Percentiles rank a stretch among this genome's conserved stretches.
These are phyloP conservation scores for Lamprotornis superbus DNA, from an alignment of 2,113 vertebrate species.

Conservation along the genomic window DNA sequence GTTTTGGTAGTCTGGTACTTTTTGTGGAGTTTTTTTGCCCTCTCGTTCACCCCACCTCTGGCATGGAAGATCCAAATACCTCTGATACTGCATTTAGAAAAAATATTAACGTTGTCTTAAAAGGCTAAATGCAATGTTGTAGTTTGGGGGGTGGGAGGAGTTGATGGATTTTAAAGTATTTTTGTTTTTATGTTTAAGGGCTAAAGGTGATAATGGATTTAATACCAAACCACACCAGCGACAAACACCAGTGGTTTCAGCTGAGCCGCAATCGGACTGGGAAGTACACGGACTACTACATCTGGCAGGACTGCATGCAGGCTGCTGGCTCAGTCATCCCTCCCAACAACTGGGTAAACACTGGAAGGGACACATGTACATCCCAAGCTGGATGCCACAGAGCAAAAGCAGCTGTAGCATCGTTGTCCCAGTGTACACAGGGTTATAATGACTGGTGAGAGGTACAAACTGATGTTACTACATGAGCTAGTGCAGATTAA, in stretches of 20 bases:
- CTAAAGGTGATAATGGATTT: slow-evolving; percentile 94
- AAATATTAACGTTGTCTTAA: not conserved
- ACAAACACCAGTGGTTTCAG: slow-evolving; percentile 93
- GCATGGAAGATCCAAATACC: not conserved
- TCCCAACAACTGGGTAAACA: slow-evolving; percentile 94
- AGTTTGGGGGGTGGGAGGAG: accelerated
- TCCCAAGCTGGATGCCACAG: not conserved
- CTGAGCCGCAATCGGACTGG: slow-evolving; percentile 81
- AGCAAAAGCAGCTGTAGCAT: not conserved
- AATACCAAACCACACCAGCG: slow-evolving; percentile 95
- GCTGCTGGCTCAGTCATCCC: slow-evolving; percentile 26
- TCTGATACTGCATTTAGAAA: not conserved
- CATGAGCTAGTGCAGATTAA: not conserved
- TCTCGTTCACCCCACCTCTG: not conserved
- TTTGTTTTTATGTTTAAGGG: slow-evolving; percentile 70
- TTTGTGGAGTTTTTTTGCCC: not conserved
- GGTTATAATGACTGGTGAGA: not conserved
- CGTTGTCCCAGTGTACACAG: accelerated
- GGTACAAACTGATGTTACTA: not conserved
- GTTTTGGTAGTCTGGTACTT: not conserved
- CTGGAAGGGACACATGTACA: not conserved
- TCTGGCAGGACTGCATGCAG: slow-evolving; percentile 85
- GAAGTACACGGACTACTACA: slow-evolving; percentile 89
- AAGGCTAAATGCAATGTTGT: not conserved
- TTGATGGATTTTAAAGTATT: not conserved